Percentiles rank a stretch among this genome's conserved stretches.
Conservation (phyloP, 1,140 invertebrate species). For the Apis laboriosa region DNA sequence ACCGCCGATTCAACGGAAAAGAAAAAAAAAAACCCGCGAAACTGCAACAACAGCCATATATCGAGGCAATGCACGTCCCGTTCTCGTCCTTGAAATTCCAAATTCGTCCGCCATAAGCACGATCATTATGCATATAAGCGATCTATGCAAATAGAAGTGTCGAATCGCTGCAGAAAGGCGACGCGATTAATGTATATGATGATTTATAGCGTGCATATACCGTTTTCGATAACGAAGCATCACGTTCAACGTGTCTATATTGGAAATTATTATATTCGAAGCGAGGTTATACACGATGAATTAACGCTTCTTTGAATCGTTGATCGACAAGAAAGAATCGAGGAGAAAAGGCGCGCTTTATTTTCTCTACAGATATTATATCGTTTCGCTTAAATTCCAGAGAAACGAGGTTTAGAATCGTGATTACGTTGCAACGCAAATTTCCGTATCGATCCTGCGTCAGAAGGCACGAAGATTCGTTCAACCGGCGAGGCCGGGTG, state of each 20-base stretch:
- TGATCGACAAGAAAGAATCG: neutral
- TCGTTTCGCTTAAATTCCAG: neutral
- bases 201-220: constrained; percentile 2
- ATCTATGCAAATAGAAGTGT: constrained; percentile 56
- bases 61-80: constrained; percentile 52
- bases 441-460: constrained; percentile 35
- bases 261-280: no score
- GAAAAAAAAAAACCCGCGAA: neutral
- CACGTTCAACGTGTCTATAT: no score
- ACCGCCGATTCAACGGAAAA: neutral
- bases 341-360: neutral
- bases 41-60: constrained; percentile 34
- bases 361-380: no score
- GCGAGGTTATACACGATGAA: neutral
- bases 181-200: neutral
- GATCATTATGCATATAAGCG: constrained; percentile 49
- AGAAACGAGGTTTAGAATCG: neutral
- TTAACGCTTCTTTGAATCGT: neutral
- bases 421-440: constrained; percentile 10
- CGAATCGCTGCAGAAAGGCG: constrained; percentile 17
- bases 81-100: constrained; percentile 64
- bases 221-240: neutral
- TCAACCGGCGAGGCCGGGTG: constrained; percentile 56
- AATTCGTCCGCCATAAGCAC: constrained; percentile 49
- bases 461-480: constrained; percentile 29